Conservation (phyloP, 92 coral and sea anemone genomes). For the Phymanthus crucifer region DNA sequence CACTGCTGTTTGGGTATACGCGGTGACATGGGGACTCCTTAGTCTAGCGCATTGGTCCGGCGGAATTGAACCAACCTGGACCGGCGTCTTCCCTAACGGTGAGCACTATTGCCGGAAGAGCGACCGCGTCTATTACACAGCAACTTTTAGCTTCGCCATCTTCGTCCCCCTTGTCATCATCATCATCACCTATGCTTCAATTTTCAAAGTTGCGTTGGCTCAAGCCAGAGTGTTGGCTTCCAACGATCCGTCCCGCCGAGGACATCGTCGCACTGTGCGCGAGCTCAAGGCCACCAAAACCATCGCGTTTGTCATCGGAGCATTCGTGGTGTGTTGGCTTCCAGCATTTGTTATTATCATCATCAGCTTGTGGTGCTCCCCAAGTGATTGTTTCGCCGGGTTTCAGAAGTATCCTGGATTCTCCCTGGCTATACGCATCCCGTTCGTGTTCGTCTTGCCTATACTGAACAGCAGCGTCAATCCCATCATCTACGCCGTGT, state of each 20-base stretch:
- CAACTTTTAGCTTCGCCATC: constrained; percentile 64
- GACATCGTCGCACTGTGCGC: constrained; percentile 68
- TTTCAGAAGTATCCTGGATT: constrained; percentile 44
- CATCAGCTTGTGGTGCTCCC: constrained; percentile 67
- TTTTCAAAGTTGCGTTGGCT: constrained; percentile 74
- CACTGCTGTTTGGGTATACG: constrained; percentile 82
- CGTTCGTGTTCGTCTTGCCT: constrained; percentile 75
- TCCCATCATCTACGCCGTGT: constrained; percentile 90
- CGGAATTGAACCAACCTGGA: not conserved
- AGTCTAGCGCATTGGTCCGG: constrained; percentile 68
- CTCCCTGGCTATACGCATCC: constrained; percentile 49
- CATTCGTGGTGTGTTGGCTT: constrained; percentile 87
- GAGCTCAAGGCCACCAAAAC: constrained; percentile 97
- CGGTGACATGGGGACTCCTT: constrained; percentile 80
- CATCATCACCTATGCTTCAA: constrained; percentile 71
- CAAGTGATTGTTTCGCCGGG: constrained; percentile 21
- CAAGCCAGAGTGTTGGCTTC: constrained; percentile 86
- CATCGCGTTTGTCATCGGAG: constrained; percentile 91
- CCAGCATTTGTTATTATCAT: constrained; percentile 70
- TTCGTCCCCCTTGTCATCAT: constrained; percentile 77
- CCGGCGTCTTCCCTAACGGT: not conserved
- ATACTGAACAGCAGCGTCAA: constrained; percentile 81
- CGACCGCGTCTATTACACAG: constrained; percentile 75
- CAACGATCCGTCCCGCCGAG: constrained; percentile 66
- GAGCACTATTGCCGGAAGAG: constrained; percentile 55